A percentile compares a stretch with the other conserved stretches of the same genome.
phyloP scores from a whole-genome alignment of 1,140 invertebrate species.

The Drosophila lacertosa region DNA sequence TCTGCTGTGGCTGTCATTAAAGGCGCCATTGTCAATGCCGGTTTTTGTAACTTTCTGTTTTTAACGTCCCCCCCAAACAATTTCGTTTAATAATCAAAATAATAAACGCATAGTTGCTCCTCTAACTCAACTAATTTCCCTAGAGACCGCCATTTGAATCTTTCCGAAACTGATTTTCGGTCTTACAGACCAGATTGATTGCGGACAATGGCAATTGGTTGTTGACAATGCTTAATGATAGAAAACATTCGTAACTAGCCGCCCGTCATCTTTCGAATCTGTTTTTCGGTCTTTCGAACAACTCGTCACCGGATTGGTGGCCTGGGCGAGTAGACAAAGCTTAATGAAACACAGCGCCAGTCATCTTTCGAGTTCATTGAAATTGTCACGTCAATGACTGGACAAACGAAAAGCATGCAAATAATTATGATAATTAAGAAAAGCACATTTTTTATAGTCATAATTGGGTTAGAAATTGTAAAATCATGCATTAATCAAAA shows the following conservation, averaged over 20 bases:
- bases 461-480: conserved; percentile 69
- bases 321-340: conserved; percentile 13
- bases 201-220: conserved; percentile 26
- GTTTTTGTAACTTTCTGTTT: conserved; percentile 73
- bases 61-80: conserved; percentile 57
- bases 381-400: conserved; percentile 66
- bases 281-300: background rate
- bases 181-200: conserved; percentile 13
- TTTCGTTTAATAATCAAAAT: conserved; percentile 66
- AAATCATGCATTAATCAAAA: conserved; percentile 78
- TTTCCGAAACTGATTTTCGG: conserved; percentile 35
- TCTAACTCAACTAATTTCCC: conserved; percentile 11
- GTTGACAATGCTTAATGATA: too few species aligned
- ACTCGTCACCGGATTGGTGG: too few species aligned
- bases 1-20: conserved; percentile 67
- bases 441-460: conserved; percentile 22
- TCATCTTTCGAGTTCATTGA: conserved; percentile 58
- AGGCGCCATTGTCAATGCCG: conserved; percentile 63
- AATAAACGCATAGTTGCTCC: conserved; percentile 39
- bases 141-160: conserved; percentile 72
- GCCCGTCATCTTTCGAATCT: conserved; percentile 38
- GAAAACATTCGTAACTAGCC: too few species aligned
- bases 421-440: conserved; percentile 50
- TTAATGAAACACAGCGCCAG: conserved; percentile 57
- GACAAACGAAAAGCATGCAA: conserved; percentile 61